Evolutionary conservation across 1,140 invertebrate genomes (phyloP), one percentile per base, ranked within the genome.

Genomic region (Drosophila serrata): DNA sequence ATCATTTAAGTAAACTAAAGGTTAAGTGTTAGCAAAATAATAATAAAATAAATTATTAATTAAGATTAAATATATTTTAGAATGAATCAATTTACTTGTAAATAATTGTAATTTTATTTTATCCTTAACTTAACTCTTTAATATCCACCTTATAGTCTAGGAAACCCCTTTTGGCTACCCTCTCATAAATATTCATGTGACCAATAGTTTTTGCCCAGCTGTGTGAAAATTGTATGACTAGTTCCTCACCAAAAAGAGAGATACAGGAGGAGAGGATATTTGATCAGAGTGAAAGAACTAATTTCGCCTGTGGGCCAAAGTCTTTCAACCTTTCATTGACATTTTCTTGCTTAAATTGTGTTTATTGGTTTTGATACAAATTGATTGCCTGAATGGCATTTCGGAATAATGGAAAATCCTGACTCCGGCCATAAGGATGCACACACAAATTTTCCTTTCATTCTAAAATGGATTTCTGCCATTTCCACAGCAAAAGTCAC

Each of bases 371-470:
- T 67, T 77, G 56, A 76, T 53, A 59, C 56, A 77, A 77, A 77
- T 77, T 77, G 73, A 77, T 77, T 77, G 74, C 55, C 74, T 48
- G 72, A 75, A 64, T 75, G 61, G 46, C 62, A 68, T 77, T 77
- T 60, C 48, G 24, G 37, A 77, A 67, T 68, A 58, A 76, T 55
- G 63, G 35, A 60, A 59, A 76, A 49, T 70, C 43, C 49, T 70
- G 51, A 49, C 65, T 72, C 22, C 6, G 19, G 51, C 31, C 13
- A 49, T 46, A 76, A 56, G 70, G 37, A 37, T 29, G 46, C 29
- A 42, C 39, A 59, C 70, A 74, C 69, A 74, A 35, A 61, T 53
- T 62, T 53, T 37, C 33, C 70, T 40, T 64, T 56, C 31, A 17
- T 63, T 64, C 37, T 33, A 22, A 29, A 17, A 49, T 53, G 37